Percentiles rank a stretch among this genome's conserved stretches.
phyloP scores from a whole-genome alignment of 2,888 invertebrate genomes.

The Gastracanthus pulcherrimus region DNA sequence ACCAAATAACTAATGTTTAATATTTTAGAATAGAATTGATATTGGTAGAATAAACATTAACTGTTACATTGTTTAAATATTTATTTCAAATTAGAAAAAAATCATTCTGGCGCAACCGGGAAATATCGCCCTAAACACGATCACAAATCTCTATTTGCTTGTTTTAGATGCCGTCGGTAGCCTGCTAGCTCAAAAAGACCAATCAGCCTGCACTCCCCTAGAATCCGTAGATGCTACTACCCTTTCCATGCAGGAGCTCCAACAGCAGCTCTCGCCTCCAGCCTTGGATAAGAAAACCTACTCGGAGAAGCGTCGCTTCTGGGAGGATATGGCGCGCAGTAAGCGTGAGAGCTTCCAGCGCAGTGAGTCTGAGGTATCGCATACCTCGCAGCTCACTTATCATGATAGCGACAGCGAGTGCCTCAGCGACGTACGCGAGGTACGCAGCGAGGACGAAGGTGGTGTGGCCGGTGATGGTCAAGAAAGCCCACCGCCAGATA shows the following conservation, averaged over 20 bases:
- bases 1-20: too few species aligned
- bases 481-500: conserved; percentile 63
- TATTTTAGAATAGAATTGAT: too few species aligned
- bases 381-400: conserved; percentile 72
- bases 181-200: conserved; percentile 75
- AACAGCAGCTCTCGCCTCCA: conserved; percentile 63
- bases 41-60: too few species aligned
- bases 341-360: conserved; percentile 74
- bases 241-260: conserved; percentile 62
- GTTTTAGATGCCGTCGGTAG: conserved; percentile 76
- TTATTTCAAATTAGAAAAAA: neutral
- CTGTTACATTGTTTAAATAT: too few species aligned
- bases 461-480: conserved; percentile 64
- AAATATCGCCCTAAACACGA: neutral
- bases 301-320: conserved; percentile 74
- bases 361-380: conserved; percentile 74
- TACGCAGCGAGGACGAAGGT: conserved; percentile 60
- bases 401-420: conserved; percentile 74
- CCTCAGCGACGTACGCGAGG: conserved; percentile 66
- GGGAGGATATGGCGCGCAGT: conserved; percentile 74
- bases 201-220: conserved; percentile 74
- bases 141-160: conserved; percentile 68
- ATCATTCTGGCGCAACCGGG: too few species aligned
- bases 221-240: conserved; percentile 76
- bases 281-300: conserved; percentile 73